A percentile compares a stretch with the other conserved stretches of the same genome.
Evolutionary conservation across 2,797 vertebrate genomes (phyloP).

Genomic region (Helostoma temminkii): DNA sequence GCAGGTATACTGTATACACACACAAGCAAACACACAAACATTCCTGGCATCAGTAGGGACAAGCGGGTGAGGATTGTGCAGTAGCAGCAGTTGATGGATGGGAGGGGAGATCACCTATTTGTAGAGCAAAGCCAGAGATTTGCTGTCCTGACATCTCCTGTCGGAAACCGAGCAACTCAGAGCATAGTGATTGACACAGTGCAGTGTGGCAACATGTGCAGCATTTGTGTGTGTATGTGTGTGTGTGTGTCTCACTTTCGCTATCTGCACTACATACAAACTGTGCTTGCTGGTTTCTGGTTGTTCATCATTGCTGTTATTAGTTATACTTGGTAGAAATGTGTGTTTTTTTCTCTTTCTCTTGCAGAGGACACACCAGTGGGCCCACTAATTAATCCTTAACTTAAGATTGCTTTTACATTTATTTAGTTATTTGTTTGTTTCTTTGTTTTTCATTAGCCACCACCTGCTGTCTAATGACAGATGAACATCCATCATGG

Average conservation of each 20-base stretch:
- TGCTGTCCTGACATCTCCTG: constrained; percentile 64
- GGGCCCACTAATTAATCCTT: background rate
- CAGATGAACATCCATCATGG: too few relatives aligned
- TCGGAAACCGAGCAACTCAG: constrained; percentile 45
- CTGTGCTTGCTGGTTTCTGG: background rate
- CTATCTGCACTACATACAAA: background rate
- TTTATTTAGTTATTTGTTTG: too few relatives aligned
- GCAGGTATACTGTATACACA: background rate
- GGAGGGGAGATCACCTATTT: constrained; percentile 76
- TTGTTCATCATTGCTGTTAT: constrained; percentile 18
- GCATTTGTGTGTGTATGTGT: too few relatives aligned
- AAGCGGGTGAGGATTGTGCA: constrained; percentile 29
- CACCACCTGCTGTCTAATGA: too few relatives aligned
- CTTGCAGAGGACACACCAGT: too few relatives aligned
- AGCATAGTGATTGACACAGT: constrained; percentile 62
- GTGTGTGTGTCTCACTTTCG: background rate
- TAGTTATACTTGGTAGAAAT: background rate
- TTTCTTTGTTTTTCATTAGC: too few relatives aligned
- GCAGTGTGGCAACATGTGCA: constrained; percentile 24
- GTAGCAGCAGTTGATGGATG: constrained; percentile 75
- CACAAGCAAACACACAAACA: background rate
- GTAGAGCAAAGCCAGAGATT: constrained; percentile 72
- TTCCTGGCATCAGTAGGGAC: constrained; percentile 56
- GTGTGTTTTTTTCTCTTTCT: too few relatives aligned
- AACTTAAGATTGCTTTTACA: too few relatives aligned